phyloP scores from a whole-genome alignment of 2,888 invertebrate species.

The Himalopsyche kuldschensis region DNA sequence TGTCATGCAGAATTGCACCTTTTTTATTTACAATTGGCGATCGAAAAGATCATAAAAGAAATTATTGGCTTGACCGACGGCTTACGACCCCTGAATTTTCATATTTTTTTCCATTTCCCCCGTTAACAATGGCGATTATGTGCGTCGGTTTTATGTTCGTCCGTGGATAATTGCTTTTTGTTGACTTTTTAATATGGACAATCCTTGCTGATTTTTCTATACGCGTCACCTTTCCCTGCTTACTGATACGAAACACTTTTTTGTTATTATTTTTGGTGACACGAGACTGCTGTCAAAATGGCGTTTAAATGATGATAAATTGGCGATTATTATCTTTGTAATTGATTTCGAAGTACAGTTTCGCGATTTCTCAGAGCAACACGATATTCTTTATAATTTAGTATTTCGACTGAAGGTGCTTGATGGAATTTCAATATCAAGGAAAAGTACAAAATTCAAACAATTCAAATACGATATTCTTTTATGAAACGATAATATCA shows the following conservation, averaged over 20 bases:
- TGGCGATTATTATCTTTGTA: conserved; percentile 19
- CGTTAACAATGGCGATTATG: conserved; percentile 18
- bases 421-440: no score
- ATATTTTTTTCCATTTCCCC: conserved; percentile 9
- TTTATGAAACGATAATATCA: no score
- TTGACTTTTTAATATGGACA: conserved; percentile 35
- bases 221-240: background rate
- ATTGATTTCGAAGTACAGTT: conserved; percentile 2
- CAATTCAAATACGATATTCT: no score
- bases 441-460: no score
- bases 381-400: no score
- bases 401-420: no score
- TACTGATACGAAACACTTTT: background rate
- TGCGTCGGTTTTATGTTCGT: conserved; percentile 20
- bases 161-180: conserved; percentile 34
- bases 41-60: no score
- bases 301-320: conserved; percentile 38
- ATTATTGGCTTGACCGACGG: background rate
- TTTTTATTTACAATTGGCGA: no score
- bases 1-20: no score
- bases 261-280: conserved; percentile 18
- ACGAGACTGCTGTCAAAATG: conserved; percentile 27
- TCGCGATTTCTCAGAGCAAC: no score
- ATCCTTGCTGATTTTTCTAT: background rate
- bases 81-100: conserved; percentile 11